Evolutionary conservation across 2,888 invertebrate genomes (phyloP), one percentile per base, ranked within the genome.

Genomic region (Mythimna impura): DNA sequence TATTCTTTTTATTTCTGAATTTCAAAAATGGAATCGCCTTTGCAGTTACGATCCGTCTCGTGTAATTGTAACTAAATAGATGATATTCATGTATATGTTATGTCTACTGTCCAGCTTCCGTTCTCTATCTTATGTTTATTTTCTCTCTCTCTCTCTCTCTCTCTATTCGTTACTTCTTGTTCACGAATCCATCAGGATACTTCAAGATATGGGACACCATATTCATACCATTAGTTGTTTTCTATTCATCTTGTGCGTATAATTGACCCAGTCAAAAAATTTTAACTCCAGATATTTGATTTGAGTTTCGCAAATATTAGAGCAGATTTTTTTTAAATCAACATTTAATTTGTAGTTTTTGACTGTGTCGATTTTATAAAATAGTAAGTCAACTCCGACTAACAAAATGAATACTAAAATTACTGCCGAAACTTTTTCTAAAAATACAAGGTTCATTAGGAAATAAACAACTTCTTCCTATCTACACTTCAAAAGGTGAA

Each of bases 211-310:
- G 89, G 86, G 83, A 66, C 70, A 81, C 90, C 91, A 91, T 90
- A 87, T 86, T 86, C 91, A 92, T 91, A 75, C 77, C 91, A 91
- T 88, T 91, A 89, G 89, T 88, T 84, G 82, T 86, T 86, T 75
- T 87, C 78, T 79, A 78, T 83, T 70, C 80, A 71, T 75, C 72
- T 72, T 80, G 72, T 71, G 62, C 68, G 40, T 73, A 47, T 17
- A 17, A 63, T 81, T 82, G 88, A 80, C 75, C 73, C 71, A 86
- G 76, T 22, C 71, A 74, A 55, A 66, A 66, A 54, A 20, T 12
- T 25, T 60, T 2, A 3, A 9, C 8, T 52, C 25, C 2, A 47
- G 20, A 30, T 20, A 6, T 43, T 9, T 12, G 0, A 60, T 25
- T 8, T 14, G 7, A 36, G 17, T 14, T 6, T 25, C 25, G n/a